A percentile compares a stretch with the other conserved stretches of the same genome.
These are phyloP conservation scores for Aphelocoma californica DNA, from an alignment of 2,797 vertebrate species.

Conservation along the genomic window DNA sequence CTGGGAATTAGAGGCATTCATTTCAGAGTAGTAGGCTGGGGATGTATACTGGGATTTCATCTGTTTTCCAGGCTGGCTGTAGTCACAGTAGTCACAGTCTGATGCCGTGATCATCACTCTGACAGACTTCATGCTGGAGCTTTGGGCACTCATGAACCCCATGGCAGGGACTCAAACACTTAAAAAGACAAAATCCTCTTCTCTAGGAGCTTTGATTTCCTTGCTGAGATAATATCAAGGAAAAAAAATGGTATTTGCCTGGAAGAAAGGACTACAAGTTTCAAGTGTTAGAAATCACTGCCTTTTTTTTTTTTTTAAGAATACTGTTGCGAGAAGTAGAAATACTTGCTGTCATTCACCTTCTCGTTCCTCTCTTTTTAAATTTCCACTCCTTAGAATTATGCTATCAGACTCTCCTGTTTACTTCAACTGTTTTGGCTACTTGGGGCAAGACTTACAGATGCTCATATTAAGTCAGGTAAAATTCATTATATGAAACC, in stretches of 20 bases:
- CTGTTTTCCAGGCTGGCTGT: background rate
- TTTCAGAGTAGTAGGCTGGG: background rate
- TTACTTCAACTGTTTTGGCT: background rate
- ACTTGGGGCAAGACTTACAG: background rate
- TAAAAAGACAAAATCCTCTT: background rate
- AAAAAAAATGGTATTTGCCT: background rate
- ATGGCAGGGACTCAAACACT: background rate
- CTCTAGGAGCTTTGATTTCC: background rate
- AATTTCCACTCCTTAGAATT: background rate
- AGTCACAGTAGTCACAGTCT: background rate
- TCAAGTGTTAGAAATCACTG: background rate
- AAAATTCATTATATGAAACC: background rate
- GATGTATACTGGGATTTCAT: background rate
- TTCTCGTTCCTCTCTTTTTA: background rate
- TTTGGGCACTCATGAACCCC: background rate
- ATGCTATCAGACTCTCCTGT: background rate
- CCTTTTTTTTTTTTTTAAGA: background rate
- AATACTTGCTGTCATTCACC: background rate
- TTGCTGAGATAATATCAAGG: background rate
- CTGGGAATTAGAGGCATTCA: background rate
- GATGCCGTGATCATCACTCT: fast-evolving
- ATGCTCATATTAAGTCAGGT: background rate
- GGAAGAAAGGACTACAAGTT: background rate
- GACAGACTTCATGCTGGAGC: fast-evolving
- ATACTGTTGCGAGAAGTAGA: background rate